These are phyloP conservation scores for Drosophila equinoxialis DNA, from an alignment of 1,140 invertebrate species.

Conservation along the genomic window DNA sequence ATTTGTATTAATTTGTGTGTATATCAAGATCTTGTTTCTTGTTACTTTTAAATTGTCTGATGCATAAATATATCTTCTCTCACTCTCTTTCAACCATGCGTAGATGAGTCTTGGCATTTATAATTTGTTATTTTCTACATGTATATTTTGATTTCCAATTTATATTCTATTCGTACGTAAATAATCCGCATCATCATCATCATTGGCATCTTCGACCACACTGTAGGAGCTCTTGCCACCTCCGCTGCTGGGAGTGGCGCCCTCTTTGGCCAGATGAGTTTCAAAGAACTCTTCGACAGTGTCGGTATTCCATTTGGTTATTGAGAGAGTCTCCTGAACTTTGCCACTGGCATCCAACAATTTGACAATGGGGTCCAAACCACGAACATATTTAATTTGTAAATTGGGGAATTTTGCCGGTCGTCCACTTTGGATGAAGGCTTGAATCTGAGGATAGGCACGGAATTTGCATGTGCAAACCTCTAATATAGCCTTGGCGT, in stretches of 20 bases:
- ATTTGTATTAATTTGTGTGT: too few relatives aligned
- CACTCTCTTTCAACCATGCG: neutral
- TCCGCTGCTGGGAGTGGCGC: neutral
- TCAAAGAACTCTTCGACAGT: constrained; percentile 96
- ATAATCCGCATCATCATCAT: constrained; percentile 67
- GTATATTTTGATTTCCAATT: constrained; percentile 30
- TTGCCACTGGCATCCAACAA: constrained; percentile 92
- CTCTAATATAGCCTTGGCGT: constrained; percentile 93
- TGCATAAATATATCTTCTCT: neutral
- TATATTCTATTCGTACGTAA: constrained; percentile 70
- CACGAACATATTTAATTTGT: constrained; percentile 94
- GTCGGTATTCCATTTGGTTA: constrained; percentile 98
- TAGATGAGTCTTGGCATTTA: neutral
- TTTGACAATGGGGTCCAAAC: constrained; percentile 96
- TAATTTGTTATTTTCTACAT: constrained; percentile 21
- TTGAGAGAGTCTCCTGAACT: constrained; percentile 93
- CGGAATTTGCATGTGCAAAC: constrained; percentile 98
- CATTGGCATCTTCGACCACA: constrained; percentile 68
- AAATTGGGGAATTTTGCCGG: constrained; percentile 94
- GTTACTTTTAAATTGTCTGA: constrained; percentile 19
- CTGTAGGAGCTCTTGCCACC: constrained; percentile 67
- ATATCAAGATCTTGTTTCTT: too few relatives aligned
- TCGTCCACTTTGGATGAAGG: constrained; percentile 95
- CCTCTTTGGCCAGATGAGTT: constrained; percentile 88
- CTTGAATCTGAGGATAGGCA: constrained; percentile 97